Conservation (phyloP, 1,140 invertebrate species). For the Ctenoplectra terminalis region DNA sequence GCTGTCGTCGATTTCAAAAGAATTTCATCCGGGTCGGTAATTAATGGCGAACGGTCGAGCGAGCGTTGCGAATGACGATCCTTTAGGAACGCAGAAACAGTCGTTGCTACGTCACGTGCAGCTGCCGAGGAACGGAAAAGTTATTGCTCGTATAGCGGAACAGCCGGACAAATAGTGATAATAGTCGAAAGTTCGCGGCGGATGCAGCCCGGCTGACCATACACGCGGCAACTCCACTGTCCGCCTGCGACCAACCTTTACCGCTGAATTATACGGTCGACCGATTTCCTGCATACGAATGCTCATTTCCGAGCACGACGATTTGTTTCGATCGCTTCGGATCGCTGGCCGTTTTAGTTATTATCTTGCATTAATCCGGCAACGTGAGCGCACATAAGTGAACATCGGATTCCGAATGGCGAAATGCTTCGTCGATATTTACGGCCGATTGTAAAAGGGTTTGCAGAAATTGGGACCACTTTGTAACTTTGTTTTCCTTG, state of each 20-base stretch:
- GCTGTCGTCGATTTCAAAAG: no score
- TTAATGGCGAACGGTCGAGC: conserved; percentile 22
- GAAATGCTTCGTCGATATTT: no score
- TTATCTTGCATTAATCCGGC: conserved; percentile 14
- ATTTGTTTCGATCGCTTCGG: conserved; percentile 33
- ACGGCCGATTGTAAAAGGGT: no score
- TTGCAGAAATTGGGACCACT: no score
- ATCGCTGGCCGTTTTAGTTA: conserved; percentile 13
- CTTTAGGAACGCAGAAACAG: conserved; percentile 24
- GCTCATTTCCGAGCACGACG: conserved; percentile 24
- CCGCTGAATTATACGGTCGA: conserved; percentile 41
- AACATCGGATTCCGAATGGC: no score
- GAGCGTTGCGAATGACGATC: conserved; percentile 19
- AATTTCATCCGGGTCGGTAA: no score
- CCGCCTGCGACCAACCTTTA: conserved; percentile 13
- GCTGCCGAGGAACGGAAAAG: conserved; percentile 36
- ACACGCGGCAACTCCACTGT: conserved; percentile 23
- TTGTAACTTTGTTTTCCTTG: no score
- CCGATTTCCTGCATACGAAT: conserved; percentile 30
- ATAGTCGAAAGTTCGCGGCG: conserved; percentile 52
- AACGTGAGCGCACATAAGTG: not conserved
- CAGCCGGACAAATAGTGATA: conserved; percentile 47
- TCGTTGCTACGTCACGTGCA: conserved; percentile 34
- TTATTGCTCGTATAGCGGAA: conserved; percentile 35
- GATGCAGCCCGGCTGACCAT: conserved; percentile 33